These are phyloP conservation scores for Heliothis peltigera DNA, from an alignment of 2,888 invertebrate genomes.

Conservation along the genomic window DNA sequence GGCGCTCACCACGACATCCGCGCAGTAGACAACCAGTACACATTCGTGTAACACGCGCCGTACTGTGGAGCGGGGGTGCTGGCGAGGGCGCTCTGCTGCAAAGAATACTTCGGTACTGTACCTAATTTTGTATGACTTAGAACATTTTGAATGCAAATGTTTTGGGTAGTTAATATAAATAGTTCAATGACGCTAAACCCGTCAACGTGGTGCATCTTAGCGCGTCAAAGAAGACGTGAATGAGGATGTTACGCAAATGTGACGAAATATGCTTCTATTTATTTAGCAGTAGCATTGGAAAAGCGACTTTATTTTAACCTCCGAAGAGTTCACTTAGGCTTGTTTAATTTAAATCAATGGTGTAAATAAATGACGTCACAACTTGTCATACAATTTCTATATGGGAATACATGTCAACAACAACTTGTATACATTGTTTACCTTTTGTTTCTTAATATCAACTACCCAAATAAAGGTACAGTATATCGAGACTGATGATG, in stretches of 20 bases:
- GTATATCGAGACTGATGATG: slow-evolving; percentile 49
- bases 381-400: not conserved
- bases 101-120: slow-evolving; percentile 35
- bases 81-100: slow-evolving; percentile 51
- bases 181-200: no score
- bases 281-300: no score
- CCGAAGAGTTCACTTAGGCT: no score
- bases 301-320: no score
- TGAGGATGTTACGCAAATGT: no score
- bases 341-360: not conserved
- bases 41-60: slow-evolving; percentile 72
- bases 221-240: no score
- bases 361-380: not conserved
- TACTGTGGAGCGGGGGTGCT: slow-evolving; percentile 51
- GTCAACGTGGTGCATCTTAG: no score
- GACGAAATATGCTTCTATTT: no score
- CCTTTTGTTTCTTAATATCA: not conserved
- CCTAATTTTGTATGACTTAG: slow-evolving; percentile 46
- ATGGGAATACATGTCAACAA: no score
- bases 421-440: no score
- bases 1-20: slow-evolving; percentile 87
- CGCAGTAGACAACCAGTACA: slow-evolving; percentile 96
- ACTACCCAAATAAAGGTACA: slow-evolving; percentile 42
- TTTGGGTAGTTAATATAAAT: not conserved
- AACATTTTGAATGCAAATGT: slow-evolving; percentile 34